These are phyloP conservation scores for Magallana nippona DNA, from an alignment of 2,888 invertebrate species.

Conservation along the genomic window DNA sequence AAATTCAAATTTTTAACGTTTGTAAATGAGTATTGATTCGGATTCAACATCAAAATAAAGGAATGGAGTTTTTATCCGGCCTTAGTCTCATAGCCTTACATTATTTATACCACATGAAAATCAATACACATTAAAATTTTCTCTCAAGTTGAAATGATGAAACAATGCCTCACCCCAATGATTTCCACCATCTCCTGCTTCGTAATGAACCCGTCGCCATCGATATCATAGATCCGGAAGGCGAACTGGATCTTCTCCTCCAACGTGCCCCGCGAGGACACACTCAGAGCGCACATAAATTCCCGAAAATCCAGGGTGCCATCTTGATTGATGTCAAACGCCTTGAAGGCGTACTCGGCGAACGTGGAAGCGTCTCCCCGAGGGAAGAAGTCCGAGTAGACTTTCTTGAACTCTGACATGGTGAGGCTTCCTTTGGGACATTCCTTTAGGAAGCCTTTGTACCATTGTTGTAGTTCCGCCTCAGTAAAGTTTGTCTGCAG, in stretches of 20 bases:
- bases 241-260: constrained; percentile 99
- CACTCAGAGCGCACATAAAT: constrained; percentile 97
- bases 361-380: constrained; percentile 95
- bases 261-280: constrained; percentile 97
- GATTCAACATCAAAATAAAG: background rate
- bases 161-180: constrained; percentile 85
- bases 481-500: constrained; percentile 98
- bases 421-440: constrained; percentile 97
- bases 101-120: background rate
- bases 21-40: background rate
- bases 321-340: constrained; percentile 94
- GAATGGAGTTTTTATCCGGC: background rate
- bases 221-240: constrained; percentile 99
- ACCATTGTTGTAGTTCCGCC: constrained; percentile 99
- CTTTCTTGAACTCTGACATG: constrained; percentile 99
- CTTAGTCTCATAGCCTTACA: background rate
- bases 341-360: constrained; percentile 96
- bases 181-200: constrained; percentile 99
- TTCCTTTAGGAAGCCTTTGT: constrained; percentile 97
- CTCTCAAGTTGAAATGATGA: background rate
- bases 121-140: constrained; percentile 4
- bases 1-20: constrained; percentile 60
- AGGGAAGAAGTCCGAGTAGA: constrained; percentile 99
- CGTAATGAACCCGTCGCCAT: constrained; percentile 98
- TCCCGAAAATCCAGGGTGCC: constrained; percentile 99